These are phyloP conservation scores for Chinchilla lanigera DNA, from an alignment of 2,113 vertebrate species.

Conservation along the genomic window DNA sequence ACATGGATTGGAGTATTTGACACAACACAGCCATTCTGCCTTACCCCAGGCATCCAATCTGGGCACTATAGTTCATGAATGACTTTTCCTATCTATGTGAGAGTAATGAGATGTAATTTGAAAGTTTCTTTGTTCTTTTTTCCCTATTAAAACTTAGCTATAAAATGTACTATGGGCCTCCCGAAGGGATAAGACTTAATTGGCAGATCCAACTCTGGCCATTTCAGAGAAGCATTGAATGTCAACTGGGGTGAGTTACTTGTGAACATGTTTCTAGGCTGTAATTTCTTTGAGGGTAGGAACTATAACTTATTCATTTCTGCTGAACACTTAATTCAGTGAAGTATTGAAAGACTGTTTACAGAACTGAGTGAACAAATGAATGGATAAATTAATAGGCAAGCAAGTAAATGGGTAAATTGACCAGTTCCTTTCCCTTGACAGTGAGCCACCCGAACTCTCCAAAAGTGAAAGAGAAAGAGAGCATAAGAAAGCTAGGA, in stretches of 20 bases:
- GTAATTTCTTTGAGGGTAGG: background rate
- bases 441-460: background rate
- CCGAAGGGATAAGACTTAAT: background rate
- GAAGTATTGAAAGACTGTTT: background rate
- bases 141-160: background rate
- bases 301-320: background rate
- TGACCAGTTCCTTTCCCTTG: background rate
- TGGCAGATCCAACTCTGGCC: background rate
- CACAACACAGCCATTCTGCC: background rate
- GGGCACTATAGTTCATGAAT: too few relatives aligned
- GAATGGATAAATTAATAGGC: background rate
- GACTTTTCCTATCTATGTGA: background rate
- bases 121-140: background rate
- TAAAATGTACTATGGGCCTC: background rate
- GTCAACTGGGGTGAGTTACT: background rate
- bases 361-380: background rate
- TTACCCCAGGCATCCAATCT: background rate
- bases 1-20: background rate
- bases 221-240: background rate
- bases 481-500: background rate
- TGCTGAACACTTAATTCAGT: background rate
- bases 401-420: background rate
- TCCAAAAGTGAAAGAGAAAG: background rate
- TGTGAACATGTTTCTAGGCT: background rate
- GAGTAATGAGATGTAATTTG: background rate